A percentile compares a stretch with the other conserved stretches of the same genome.
Conservation (phyloP, 2,797 vertebrate genomes). For the Xyrichtys novacula region DNA sequence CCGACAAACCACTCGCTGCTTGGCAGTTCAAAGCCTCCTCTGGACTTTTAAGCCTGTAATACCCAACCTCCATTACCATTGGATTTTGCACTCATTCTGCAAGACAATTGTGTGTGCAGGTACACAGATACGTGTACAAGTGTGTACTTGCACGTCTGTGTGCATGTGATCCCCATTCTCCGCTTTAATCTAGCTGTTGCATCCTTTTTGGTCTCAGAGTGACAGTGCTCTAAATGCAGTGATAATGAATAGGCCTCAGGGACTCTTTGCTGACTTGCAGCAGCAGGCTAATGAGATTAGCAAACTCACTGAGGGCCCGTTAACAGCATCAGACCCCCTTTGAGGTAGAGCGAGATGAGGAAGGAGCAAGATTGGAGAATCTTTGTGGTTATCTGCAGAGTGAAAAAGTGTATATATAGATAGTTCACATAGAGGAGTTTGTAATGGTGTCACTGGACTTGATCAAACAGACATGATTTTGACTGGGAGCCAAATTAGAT, state of each 20-base stretch:
- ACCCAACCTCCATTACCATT: slow-evolving; percentile 48
- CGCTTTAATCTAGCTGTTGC: slow-evolving; percentile 46
- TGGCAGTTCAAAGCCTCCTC: slow-evolving; percentile 65
- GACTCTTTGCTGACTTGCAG: slow-evolving; percentile 73
- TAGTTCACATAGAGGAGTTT: too few species aligned
- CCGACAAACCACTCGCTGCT: slow-evolving; percentile 19
- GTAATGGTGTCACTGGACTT: too few species aligned
- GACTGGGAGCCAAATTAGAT: not conserved
- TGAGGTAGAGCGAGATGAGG: slow-evolving; percentile 45
- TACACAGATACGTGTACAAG: slow-evolving; percentile 1
- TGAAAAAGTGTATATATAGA: slow-evolving; percentile 8
- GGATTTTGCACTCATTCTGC: slow-evolving; percentile 27
- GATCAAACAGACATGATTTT: too few species aligned
- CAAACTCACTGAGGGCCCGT: slow-evolving; percentile 53
- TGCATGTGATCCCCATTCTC: slow-evolving; percentile 5
- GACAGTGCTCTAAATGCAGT: slow-evolving; percentile 63
- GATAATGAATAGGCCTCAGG: slow-evolving; percentile 72
- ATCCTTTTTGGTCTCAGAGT: slow-evolving; percentile 53
- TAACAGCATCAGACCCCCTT: slow-evolving; percentile 43
- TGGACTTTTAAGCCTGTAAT: slow-evolving; percentile 55
- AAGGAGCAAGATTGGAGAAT: slow-evolving; percentile 24
- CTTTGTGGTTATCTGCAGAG: slow-evolving; percentile 28
- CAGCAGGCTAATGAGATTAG: slow-evolving; percentile 75
- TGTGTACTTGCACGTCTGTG: slow-evolving; percentile 10
- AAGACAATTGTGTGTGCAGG: slow-evolving; percentile 18